A percentile compares a stretch with the other conserved stretches of the same genome.
phyloP scores from a whole-genome alignment of 2,797 vertebrate species.

The Sebastes iracundus region DNA sequence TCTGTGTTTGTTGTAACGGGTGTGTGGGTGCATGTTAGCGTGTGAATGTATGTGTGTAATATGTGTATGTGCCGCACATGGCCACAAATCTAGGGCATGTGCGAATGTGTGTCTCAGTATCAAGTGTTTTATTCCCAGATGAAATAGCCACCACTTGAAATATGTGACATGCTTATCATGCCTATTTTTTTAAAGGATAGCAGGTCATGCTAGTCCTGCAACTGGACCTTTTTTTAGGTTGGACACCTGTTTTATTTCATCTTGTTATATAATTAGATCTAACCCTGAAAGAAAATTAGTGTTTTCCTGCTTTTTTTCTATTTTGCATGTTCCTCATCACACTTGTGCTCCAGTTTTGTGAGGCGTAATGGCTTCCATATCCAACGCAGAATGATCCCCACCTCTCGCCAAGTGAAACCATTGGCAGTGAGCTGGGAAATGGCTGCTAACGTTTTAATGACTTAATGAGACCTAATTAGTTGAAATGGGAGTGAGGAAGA shows the following conservation, averaged over 20 bases:
- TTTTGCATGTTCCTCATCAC: neutral
- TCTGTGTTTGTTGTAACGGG: neutral
- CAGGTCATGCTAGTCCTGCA: neutral
- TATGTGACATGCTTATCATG: conserved; percentile 6
- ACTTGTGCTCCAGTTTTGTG: conserved; percentile 7
- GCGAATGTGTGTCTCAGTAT: conserved; percentile 24
- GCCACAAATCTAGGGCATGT: conserved; percentile 39
- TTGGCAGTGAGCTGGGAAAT: conserved; percentile 63
- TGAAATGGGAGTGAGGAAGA: conserved; percentile 58
- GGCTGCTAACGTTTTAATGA: conserved; percentile 74
- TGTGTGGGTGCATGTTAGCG: neutral
- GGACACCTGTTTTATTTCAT: neutral
- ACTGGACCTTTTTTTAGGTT: neutral
- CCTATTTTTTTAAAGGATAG: neutral
- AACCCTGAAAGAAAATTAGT: neutral
- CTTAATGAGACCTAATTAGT: conserved; percentile 77
- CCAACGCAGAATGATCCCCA: conserved; percentile 7
- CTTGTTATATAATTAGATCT: neutral
- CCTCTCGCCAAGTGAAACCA: conserved; percentile 45
- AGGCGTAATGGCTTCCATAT: conserved; percentile 32
- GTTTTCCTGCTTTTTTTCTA: neutral
- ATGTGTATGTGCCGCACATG: neutral
- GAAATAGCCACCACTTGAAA: conserved; percentile 18
- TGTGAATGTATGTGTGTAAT: neutral
- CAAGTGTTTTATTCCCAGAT: conserved; percentile 43